Evolutionary conservation across 2,888 invertebrate genomes (phyloP).

Genomic region (Erebia aethiops): DNA sequence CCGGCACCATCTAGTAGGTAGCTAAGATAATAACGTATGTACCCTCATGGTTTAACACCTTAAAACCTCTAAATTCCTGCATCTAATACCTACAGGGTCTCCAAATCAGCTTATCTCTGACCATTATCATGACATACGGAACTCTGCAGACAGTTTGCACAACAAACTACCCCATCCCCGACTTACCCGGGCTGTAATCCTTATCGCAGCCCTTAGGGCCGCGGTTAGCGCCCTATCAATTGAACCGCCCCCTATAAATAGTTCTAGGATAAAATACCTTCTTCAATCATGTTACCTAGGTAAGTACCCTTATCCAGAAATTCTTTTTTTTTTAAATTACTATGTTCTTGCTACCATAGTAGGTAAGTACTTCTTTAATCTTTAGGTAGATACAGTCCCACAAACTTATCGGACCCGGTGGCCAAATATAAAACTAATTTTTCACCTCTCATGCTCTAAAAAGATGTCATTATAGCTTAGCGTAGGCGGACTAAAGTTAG

Average conservation of each 20-base stretch:
- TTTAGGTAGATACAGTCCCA: no score
- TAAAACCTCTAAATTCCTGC: no score
- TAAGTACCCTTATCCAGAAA: neutral
- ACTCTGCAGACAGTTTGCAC: conserved; percentile 26
- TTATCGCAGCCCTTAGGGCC: conserved; percentile 39
- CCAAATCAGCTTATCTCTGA: conserved; percentile 1
- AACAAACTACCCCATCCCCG: conserved; percentile 30
- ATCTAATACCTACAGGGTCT: neutral
- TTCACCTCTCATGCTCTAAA: no score
- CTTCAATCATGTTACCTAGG: conserved; percentile 39
- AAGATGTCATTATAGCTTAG: no score
- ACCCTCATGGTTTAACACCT: no score
- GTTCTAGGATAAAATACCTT: conserved; percentile 41
- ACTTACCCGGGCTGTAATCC: conserved; percentile 38
- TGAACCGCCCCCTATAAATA: conserved; percentile 44
- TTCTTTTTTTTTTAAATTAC: neutral
- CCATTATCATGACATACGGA: conserved; percentile 14
- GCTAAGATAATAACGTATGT: no score
- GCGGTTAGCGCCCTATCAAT: conserved; percentile 47
- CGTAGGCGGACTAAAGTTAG: no score
- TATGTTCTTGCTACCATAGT: neutral
- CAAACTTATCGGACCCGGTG: no score
- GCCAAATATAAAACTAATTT: no score
- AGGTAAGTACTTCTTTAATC: no score
- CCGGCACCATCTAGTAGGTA: no score